Evolutionary conservation across 1,140 invertebrate genomes (phyloP), one percentile per base, ranked within the genome.

Genomic region (Galleria mellonella): DNA sequence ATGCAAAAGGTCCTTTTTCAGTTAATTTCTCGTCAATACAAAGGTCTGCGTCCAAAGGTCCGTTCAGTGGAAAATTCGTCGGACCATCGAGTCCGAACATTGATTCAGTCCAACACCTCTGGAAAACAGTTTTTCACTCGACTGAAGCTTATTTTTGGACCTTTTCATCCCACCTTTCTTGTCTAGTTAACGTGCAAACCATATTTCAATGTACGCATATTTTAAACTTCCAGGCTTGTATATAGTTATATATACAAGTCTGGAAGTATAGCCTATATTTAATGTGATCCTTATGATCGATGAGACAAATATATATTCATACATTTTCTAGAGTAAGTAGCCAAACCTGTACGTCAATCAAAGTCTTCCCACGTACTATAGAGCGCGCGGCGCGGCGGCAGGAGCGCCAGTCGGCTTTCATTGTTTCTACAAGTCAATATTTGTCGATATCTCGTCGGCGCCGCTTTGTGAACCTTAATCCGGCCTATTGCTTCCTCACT

Each of bases 351-450:
- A 51, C 52, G 60, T 59, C 56, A 59, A 56, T 67, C 64, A 70
- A 62, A 23, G 51, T 63, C 63, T 69, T 66, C 67, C 65, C 59
- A 60, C 60, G 49, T 56, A 33, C 32, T 2, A 23, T 23, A 23
- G 17, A 23, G 17, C 17, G 17, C 17, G 17, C 13, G 10, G 12
- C 13, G 37, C 57, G 43, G 46, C 59, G 52, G 61, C 56, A 55
- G 66, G 53, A 51, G 55, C 49, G 13, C 31, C 48, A 11, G 55
- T 60, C 38, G 56, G 50, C 44, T 13, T 54, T 62, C 63, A 72
- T 79, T 83, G 78, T 83, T 82, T 79, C 76, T 77, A 68, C 62
- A 44, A 76, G 75, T 83, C 82, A 83, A 85, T 85, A 83, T 85
- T 85, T 83, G 72, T 72, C 64, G 62, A 63, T 53, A 37, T 48